phyloP scores from a whole-genome alignment of 2,888 invertebrate species.

The Sussaba pulchella region DNA sequence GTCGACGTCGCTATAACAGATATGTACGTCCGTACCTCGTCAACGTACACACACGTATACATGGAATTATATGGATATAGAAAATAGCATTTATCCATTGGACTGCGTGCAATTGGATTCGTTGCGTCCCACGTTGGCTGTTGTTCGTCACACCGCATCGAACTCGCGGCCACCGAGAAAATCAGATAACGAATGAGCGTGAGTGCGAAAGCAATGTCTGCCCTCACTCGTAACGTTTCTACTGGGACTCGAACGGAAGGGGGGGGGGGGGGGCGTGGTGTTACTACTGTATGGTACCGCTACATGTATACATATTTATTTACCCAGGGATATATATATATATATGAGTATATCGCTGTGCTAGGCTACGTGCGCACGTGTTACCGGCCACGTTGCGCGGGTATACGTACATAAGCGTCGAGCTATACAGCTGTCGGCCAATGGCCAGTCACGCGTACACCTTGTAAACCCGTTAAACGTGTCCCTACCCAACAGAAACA shows the following conservation, averaged over 20 bases:
- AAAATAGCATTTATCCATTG: conserved; percentile 36
- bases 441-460: conserved; percentile 69
- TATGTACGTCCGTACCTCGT: not conserved
- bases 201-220: conserved; percentile 20
- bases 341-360: too few species aligned
- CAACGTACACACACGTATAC: conserved; percentile 5
- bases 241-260: not conserved
- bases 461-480: conserved; percentile 77
- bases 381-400: conserved; percentile 13
- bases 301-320: too few species aligned
- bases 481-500: conserved; percentile 75
- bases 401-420: not conserved
- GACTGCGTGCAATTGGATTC: conserved; percentile 20
- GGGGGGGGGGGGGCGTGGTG: not conserved
- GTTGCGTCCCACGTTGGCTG: conserved; percentile 28
- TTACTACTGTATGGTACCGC: too few species aligned
- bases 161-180: conserved; percentile 14
- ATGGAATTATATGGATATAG: not conserved
- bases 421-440: conserved; percentile 24
- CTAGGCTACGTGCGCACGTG: conserved; percentile 12
- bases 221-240: conserved; percentile 21
- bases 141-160: conserved; percentile 11
- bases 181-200: conserved; percentile 15
- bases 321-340: too few species aligned
- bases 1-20: too few species aligned